These are phyloP conservation scores for Aegotheles bennettii DNA, from an alignment of 2,113 vertebrate genomes.

Conservation along the genomic window DNA sequence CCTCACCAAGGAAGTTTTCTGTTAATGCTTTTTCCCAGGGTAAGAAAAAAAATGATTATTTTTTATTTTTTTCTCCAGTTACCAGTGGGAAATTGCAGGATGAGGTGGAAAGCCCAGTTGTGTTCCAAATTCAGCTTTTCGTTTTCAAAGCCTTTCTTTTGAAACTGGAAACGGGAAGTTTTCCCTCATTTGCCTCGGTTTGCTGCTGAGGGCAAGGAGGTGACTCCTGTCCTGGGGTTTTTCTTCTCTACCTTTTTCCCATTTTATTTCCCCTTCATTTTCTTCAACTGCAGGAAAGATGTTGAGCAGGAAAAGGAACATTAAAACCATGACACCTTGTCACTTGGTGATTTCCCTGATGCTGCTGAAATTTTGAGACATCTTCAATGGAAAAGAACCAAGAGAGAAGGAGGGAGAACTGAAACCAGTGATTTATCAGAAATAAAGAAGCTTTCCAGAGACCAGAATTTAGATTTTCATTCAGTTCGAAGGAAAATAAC, in stretches of 20 bases:
- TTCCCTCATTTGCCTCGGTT: background rate
- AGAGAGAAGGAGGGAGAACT: background rate
- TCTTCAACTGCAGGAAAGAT: background rate
- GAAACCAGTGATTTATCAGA: background rate
- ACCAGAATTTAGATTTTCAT: background rate
- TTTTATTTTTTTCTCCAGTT: background rate
- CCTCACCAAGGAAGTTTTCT: background rate
- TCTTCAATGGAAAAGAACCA: background rate
- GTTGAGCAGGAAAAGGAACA: background rate
- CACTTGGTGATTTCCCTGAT: background rate
- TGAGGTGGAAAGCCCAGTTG: background rate
- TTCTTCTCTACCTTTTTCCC: background rate
- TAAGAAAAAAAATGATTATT: background rate
- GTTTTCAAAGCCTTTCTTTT: background rate
- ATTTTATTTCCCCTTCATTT: background rate
- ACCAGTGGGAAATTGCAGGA: background rate
- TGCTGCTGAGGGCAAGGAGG: background rate
- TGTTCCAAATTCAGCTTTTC: background rate
- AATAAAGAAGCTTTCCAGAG: background rate
- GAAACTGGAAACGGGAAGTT: background rate
- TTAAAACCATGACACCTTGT: background rate
- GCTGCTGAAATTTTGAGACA: background rate
- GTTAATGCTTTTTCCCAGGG: background rate
- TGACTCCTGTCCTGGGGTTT: background rate
- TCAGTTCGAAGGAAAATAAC: background rate